Evolutionary conservation across 2,888 invertebrate genomes (phyloP).

Genomic region (Dendrolimus pini): DNA sequence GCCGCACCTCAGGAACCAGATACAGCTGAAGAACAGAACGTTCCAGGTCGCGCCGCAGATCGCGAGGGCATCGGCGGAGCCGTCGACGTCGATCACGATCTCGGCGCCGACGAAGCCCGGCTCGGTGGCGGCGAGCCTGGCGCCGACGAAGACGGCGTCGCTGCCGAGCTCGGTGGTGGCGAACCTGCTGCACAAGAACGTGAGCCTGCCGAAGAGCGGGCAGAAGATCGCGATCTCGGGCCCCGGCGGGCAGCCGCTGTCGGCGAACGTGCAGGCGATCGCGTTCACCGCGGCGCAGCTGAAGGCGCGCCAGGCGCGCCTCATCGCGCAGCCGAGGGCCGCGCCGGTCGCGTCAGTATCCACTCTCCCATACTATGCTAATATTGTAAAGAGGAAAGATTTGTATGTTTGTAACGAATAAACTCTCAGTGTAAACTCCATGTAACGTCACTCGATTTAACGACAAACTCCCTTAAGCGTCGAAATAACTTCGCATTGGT

Average conservation of each 20-base stretch:
- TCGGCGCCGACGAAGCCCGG: slow-evolving; percentile 40
- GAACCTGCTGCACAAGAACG: slow-evolving; percentile 43
- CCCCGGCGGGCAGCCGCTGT: slow-evolving; percentile 33
- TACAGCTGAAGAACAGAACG: slow-evolving; percentile 45
- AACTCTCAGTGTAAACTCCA: too few species aligned
- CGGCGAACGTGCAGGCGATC: slow-evolving; percentile 53
- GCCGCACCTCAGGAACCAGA: slow-evolving; percentile 40
- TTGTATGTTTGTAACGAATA: too few species aligned
- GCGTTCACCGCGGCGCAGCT: slow-evolving; percentile 50
- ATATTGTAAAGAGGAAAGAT: too few species aligned
- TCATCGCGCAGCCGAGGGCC: slow-evolving; percentile 36
- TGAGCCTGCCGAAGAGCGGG: slow-evolving; percentile 33
- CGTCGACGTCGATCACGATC: slow-evolving; percentile 31
- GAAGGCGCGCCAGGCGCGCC: slow-evolving; percentile 44
- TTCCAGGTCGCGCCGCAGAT: slow-evolving; percentile 28
- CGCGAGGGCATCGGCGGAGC: slow-evolving; percentile 20
- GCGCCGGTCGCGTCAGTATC: slow-evolving; percentile 38
- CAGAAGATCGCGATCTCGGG: slow-evolving; percentile 50
- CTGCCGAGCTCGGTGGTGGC: slow-evolving; percentile 31
- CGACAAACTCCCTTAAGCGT: too few species aligned
- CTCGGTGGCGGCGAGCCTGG: slow-evolving; percentile 30
- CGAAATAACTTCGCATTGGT: too few species aligned
- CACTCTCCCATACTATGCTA: background rate
- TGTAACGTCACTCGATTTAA: too few species aligned
- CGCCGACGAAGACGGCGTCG: slow-evolving; percentile 47